A percentile compares a stretch with the other conserved stretches of the same genome.
phyloP scores from a whole-genome alignment of 64 coral and sea anemone genomes.

The Montipora cactus region DNA sequence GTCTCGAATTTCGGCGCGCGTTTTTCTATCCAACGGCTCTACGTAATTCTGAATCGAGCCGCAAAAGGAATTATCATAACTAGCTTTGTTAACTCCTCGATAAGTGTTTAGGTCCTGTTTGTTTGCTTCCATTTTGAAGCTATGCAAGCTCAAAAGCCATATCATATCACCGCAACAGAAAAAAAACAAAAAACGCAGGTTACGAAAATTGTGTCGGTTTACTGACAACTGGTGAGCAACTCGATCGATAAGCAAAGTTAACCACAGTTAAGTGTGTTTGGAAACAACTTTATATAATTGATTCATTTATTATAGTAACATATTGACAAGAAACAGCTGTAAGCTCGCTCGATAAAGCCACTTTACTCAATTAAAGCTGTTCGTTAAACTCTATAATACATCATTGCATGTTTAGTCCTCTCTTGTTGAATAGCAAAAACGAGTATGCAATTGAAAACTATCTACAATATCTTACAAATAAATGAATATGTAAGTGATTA shows the following conservation, averaged over 20 bases:
- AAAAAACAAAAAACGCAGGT: background rate
- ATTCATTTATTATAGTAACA: slow-evolving; percentile 37
- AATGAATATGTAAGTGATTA: slow-evolving; percentile 8
- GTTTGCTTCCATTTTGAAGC: no score
- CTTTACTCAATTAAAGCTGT: slow-evolving; percentile 55
- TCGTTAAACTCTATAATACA: slow-evolving; percentile 19
- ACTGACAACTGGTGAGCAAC: background rate
- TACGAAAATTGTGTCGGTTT: background rate
- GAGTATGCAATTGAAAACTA: background rate
- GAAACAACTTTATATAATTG: slow-evolving; percentile 49
- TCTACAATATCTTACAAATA: slow-evolving; percentile 44
- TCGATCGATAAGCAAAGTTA: background rate
- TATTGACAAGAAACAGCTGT: slow-evolving; percentile 54
- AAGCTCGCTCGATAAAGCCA: slow-evolving; percentile 28
- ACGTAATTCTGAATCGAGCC: background rate
- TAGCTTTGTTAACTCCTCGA: background rate
- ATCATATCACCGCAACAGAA: background rate
- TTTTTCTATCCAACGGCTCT: background rate
- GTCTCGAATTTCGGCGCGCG: background rate
- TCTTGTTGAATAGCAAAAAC: background rate
- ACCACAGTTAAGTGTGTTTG: background rate
- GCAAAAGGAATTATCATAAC: background rate
- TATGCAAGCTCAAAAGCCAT: background rate
- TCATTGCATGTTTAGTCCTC: background rate
- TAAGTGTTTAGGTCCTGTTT: background rate